These are phyloP conservation scores for Microcebus tavaratra DNA, from an alignment of 2,113 vertebrate genomes.

Conservation along the genomic window DNA sequence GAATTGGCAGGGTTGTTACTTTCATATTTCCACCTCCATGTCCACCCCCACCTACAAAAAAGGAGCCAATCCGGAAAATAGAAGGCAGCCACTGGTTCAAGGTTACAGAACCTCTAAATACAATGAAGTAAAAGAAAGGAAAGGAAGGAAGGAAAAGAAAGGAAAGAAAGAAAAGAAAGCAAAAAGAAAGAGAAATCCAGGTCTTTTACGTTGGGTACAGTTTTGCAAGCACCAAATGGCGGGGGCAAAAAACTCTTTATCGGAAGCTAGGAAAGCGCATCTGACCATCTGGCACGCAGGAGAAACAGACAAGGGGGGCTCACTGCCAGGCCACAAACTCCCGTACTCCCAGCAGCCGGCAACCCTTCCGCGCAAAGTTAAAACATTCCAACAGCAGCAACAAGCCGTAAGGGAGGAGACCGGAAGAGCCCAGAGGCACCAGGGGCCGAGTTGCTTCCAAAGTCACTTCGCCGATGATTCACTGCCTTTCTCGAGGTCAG, in stretches of 20 bases:
- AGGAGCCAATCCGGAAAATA: neutral
- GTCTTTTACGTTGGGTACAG: neutral
- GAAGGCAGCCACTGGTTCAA: neutral
- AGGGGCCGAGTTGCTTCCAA: neutral
- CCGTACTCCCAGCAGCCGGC: no score
- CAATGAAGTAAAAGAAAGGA: neutral
- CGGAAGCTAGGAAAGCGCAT: neutral
- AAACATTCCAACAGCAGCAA: neutral
- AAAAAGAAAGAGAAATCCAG: neutral
- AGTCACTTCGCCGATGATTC: neutral
- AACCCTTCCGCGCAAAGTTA: neutral
- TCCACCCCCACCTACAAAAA: neutral
- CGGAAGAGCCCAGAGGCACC: neutral
- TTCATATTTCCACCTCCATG: neutral
- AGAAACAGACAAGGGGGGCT: neutral
- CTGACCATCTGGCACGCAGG: neutral
- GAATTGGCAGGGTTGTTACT: neutral
- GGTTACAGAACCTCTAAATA: slow-evolving; percentile 37
- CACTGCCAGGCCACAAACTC: neutral
- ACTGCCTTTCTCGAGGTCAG: neutral
- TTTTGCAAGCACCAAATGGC: neutral
- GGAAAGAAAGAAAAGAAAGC: no score
- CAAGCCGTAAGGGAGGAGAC: neutral
- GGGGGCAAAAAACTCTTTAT: neutral
- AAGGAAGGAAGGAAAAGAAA: no score